Percentiles rank a stretch among this genome's conserved stretches.
These are phyloP conservation scores for Ciconia nigra DNA, from an alignment of 2,797 vertebrate species.

Conservation along the genomic window DNA sequence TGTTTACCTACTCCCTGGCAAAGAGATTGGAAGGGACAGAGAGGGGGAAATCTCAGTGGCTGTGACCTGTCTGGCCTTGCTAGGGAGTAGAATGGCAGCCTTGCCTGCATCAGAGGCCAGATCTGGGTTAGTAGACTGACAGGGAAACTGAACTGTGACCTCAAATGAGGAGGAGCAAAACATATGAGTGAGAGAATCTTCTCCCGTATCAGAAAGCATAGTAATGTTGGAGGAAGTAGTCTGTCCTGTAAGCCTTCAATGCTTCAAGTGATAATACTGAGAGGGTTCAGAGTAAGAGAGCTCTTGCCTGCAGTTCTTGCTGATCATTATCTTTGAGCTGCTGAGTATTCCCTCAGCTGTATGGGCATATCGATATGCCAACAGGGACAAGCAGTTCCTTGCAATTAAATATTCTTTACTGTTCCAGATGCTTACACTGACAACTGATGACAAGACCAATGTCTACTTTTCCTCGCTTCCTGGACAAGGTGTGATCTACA, in stretches of 20 bases:
- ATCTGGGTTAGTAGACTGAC: neutral
- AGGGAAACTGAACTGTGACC: neutral
- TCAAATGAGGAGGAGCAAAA: neutral
- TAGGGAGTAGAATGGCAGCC: neutral
- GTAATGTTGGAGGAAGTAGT: neutral
- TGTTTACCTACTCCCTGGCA: neutral
- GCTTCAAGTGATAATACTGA: neutral
- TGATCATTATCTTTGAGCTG: neutral
- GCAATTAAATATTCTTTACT: neutral
- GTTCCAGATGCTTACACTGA: conserved; percentile 82
- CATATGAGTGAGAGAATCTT: neutral
- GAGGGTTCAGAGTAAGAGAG: neutral
- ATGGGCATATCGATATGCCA: neutral
- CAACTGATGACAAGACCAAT: conserved; percentile 74
- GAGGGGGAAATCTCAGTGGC: neutral
- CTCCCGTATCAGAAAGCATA: neutral
- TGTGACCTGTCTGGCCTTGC: neutral
- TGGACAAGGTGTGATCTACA: conserved; percentile 92
- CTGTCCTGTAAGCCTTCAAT: neutral
- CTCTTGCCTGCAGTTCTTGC: neutral
- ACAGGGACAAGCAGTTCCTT: neutral
- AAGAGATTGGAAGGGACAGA: neutral
- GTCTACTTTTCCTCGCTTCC: conserved; percentile 85
- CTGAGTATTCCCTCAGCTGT: neutral
- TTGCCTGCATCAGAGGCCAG: neutral